Conservation (phyloP, 2,888 invertebrate species). For the Pantelozetes paolii region DNA sequence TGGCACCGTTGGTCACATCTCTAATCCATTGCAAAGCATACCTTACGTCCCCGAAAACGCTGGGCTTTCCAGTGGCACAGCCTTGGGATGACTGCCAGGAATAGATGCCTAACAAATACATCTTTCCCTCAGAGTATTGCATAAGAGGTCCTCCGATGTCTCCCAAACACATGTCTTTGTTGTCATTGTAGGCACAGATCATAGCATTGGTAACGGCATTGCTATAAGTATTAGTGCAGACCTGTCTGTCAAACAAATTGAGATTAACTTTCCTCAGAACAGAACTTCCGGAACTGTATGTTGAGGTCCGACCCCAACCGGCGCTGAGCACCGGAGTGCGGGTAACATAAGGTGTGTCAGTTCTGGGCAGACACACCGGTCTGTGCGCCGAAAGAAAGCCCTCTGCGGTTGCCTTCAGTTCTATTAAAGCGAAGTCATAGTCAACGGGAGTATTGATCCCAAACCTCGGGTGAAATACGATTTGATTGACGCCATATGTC, state of each 20-base stretch:
- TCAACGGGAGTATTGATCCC: constrained; percentile 1
- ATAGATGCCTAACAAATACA: constrained; percentile 33
- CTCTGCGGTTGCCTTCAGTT: not conserved
- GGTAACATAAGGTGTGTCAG: constrained; percentile 7
- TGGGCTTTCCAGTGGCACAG: constrained; percentile 36
- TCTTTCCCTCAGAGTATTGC: not conserved
- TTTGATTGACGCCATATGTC: constrained; percentile 1
- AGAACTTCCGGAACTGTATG: not conserved
- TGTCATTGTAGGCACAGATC: constrained; percentile 22
- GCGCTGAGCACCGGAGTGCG: not conserved
- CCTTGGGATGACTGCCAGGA: constrained; percentile 13
- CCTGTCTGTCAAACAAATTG: not conserved
- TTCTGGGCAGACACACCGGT: constrained; percentile 33
- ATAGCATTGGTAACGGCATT: constrained; percentile 2
- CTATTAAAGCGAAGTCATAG: constrained; percentile 34
- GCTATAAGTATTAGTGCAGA: constrained; percentile 18
- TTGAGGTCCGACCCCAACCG: constrained; percentile 39
- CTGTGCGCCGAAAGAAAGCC: constrained; percentile 9
- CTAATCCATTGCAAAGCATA: constrained; percentile 35
- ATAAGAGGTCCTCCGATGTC: constrained; percentile 34
- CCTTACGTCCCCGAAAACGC: constrained; percentile 28
- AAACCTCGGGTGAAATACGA: constrained; percentile 26
- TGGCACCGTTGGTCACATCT: constrained; percentile 8
- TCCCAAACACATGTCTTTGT: constrained; percentile 33
- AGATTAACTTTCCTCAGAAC: constrained; percentile 17